phyloP scores from a whole-genome alignment of 2,113 vertebrate species.

The Mionectes macconnelli region DNA sequence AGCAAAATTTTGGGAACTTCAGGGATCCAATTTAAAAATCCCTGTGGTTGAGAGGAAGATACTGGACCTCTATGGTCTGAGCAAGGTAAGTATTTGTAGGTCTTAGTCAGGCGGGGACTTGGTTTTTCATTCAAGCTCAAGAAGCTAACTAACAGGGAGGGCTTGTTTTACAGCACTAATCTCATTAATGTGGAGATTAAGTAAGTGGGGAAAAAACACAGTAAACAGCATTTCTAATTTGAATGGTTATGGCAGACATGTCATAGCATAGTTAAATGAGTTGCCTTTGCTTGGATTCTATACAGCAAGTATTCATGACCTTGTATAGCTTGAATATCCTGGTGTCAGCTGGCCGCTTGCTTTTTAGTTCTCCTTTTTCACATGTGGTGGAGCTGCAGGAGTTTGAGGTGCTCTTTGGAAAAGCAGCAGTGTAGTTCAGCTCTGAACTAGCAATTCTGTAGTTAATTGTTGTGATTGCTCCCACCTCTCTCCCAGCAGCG shows the following conservation, averaged over 20 bases:
- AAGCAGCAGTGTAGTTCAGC: neutral
- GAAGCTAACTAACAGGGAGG: neutral
- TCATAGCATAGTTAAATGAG: neutral
- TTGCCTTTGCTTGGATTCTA: neutral
- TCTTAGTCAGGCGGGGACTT: neutral
- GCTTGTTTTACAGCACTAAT: neutral
- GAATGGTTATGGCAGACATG: neutral
- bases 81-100: constrained; percentile 79
- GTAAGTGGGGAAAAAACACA: neutral
- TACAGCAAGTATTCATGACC: neutral
- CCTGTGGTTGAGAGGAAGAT: constrained; percentile 95
- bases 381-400: neutral
- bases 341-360: neutral
- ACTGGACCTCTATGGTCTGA: constrained; percentile 92
- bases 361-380: neutral
- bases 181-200: neutral
- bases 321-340: neutral
- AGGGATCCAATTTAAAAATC: constrained; percentile 92
- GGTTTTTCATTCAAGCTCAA: neutral
- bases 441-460: neutral
- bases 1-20: constrained; percentile 98
- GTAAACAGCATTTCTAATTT: neutral
- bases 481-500: neutral
- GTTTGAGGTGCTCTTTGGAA: neutral
- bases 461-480: neutral